Conservation (phyloP, 2,113 vertebrate genomes). For the Gallinago paraguaiae region DNA sequence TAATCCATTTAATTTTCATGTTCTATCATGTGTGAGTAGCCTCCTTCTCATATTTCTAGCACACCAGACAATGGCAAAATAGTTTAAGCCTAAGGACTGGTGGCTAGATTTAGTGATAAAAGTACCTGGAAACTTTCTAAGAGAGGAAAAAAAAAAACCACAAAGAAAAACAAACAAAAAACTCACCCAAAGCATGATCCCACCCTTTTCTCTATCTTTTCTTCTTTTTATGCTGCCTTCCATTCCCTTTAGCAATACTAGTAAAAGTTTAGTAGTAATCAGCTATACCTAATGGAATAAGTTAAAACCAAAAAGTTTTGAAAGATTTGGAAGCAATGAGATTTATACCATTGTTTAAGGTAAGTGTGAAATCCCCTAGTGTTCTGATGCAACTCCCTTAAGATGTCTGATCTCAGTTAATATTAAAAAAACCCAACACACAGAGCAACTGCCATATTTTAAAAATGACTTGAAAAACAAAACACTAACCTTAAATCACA, state of each 20-base stretch:
- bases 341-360: not conserved
- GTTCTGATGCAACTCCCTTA: constrained; percentile 31
- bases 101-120: not conserved
- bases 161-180: too few relatives aligned
- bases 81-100: not conserved
- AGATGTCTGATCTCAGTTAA: not conserved
- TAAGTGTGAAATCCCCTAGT: not conserved
- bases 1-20: not conserved
- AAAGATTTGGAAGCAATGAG: not conserved
- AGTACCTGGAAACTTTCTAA: not conserved
- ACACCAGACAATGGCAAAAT: not conserved
- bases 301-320: not conserved
- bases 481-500: not conserved
- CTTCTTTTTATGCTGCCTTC: not conserved
- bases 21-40: not conserved
- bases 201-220: not conserved
- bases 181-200: too few relatives aligned
- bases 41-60: not conserved
- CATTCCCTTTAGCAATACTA: not conserved
- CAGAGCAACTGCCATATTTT: not conserved
- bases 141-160: not conserved
- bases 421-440: not conserved
- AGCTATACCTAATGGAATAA: not conserved
- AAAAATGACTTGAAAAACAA: not conserved
- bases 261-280: not conserved